phyloP scores from a whole-genome alignment of 2,888 invertebrate species.

The Drosophila acutilabella region DNA sequence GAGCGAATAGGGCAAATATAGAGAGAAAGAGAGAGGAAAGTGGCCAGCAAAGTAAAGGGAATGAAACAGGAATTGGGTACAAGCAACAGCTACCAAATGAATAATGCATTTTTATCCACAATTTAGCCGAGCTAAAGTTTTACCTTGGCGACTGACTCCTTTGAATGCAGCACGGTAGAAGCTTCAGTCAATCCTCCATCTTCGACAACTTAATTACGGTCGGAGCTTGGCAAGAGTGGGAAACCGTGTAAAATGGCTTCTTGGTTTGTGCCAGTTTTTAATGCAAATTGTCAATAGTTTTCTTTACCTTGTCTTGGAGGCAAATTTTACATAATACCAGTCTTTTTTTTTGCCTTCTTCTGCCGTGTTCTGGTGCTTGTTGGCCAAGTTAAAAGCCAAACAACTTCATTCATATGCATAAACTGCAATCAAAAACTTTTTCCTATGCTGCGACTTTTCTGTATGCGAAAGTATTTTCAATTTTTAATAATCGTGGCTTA shows the following conservation, averaged over 20 bases:
- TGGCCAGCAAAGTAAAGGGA: background rate
- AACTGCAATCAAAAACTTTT: constrained; percentile 67
- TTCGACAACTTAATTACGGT: constrained; percentile 61
- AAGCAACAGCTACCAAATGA: constrained; percentile 54
- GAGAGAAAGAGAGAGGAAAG: background rate
- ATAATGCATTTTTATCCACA: constrained; percentile 75
- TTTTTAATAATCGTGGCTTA: constrained; percentile 77
- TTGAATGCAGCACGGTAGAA: constrained; percentile 7
- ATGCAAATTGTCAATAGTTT: constrained; percentile 63
- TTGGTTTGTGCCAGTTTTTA: constrained; percentile 37
- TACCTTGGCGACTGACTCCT: constrained; percentile 20
- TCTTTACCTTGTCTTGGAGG: constrained; percentile 22
- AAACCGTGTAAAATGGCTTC: constrained; percentile 9
- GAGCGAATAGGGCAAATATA: background rate
- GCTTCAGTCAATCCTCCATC: background rate
- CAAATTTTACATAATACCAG: background rate
- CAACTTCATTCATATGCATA: constrained; percentile 76
- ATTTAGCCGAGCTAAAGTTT: constrained; percentile 61
- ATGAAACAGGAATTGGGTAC: constrained; percentile 1
- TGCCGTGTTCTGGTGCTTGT: constrained; percentile 44
- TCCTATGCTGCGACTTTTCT: constrained; percentile 11
- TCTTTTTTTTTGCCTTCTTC: background rate
- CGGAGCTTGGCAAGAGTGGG: constrained; percentile 15
- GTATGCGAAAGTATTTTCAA: constrained; percentile 62
- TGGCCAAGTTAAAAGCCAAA: constrained; percentile 65